Percentiles rank a stretch among this genome's conserved stretches.
These are phyloP conservation scores for Drosophila gaucha DNA, from an alignment of 2,888 invertebrate species.

Conservation along the genomic window DNA sequence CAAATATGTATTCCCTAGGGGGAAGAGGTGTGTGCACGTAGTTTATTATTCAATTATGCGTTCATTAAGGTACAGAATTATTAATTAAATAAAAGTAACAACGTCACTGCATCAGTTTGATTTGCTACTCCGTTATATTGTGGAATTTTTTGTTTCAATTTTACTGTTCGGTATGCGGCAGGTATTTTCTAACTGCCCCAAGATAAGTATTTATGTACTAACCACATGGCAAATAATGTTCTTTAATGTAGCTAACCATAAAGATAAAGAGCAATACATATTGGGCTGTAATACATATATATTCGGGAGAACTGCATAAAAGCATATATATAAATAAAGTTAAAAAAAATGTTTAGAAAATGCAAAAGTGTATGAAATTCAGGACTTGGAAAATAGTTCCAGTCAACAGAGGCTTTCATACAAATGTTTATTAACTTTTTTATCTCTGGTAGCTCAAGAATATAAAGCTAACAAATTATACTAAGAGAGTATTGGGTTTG, in stretches of 20 bases:
- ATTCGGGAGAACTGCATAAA: too few species aligned
- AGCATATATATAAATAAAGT: too few species aligned
- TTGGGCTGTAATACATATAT: neutral
- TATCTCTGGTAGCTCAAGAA: too few species aligned
- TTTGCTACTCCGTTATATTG: conserved; percentile 40
- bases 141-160: conserved; percentile 19
- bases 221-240: neutral
- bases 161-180: neutral
- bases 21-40: conserved; percentile 33
- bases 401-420: too few species aligned
- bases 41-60: conserved; percentile 79
- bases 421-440: too few species aligned
- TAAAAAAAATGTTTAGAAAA: too few species aligned
- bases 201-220: neutral
- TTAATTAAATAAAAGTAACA: conserved; percentile 72
- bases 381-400: too few species aligned
- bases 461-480: too few species aligned
- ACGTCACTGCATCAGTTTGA: conserved; percentile 57
- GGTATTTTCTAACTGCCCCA: neutral
- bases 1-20: conserved; percentile 6
- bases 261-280: neutral
- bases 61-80: conserved; percentile 77
- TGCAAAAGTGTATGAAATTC: too few species aligned
- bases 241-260: neutral
- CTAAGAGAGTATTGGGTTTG: neutral